A percentile compares a stretch with the other conserved stretches of the same genome.
phyloP scores from a whole-genome alignment of 2,888 invertebrate genomes.

The Phengaris arion region DNA sequence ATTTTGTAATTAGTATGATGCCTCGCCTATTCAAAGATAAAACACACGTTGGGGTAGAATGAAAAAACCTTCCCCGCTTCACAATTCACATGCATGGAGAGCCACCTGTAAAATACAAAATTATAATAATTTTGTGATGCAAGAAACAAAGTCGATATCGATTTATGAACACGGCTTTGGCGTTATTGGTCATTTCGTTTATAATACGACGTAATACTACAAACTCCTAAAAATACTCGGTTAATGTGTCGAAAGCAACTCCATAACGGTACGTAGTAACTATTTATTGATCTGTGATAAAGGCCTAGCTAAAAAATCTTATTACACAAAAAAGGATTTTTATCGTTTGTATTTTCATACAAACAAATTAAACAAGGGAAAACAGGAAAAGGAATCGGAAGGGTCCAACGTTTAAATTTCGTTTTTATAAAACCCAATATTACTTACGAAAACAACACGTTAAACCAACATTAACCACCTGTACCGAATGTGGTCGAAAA shows the following conservation, averaged over 20 bases:
- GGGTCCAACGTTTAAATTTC: conserved; percentile 12
- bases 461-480: background rate
- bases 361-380: conserved; percentile 4
- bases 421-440: conserved; percentile 9
- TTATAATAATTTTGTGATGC: no score
- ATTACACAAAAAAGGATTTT: background rate
- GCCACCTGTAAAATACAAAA: no score
- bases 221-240: no score
- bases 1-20: no score
- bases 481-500: background rate
- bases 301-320: background rate
- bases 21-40: no score
- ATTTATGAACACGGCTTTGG: no score
- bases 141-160: no score
- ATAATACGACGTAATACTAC: no score
- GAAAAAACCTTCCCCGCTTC: no score
- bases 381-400: conserved; percentile 8
- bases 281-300: background rate
- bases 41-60: no score
- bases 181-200: no score
- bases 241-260: background rate
- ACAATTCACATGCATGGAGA: no score
- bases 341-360: background rate
- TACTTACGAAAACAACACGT: background rate
- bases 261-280: background rate